Percentiles rank a stretch among this genome's conserved stretches.
phyloP scores from a whole-genome alignment of 2,797 vertebrate genomes.

The Toxotes lorentzi region DNA sequence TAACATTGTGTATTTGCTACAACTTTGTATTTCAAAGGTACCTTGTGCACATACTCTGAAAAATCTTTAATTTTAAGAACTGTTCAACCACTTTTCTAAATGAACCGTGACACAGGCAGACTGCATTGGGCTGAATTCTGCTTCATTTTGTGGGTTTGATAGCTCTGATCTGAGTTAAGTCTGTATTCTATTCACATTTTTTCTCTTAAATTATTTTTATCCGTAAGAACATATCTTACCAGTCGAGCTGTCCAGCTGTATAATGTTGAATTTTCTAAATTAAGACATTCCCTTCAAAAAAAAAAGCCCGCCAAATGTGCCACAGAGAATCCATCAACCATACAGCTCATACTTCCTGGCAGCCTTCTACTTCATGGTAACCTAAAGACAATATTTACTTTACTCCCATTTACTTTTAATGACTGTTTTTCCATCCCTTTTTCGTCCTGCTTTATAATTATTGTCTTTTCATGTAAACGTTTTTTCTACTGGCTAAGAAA shows the following conservation, averaged over 20 bases:
- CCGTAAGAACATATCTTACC: conserved; percentile 2
- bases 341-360: conserved; percentile 28
- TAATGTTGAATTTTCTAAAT: conserved; percentile 29
- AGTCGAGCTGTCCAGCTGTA: conserved; percentile 1
- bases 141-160: background rate
- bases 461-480: conserved; percentile 15
- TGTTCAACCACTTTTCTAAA: background rate
- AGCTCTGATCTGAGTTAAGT: background rate
- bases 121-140: background rate
- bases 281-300: conserved; percentile 25
- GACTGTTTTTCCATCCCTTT: conserved; percentile 20
- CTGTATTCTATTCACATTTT: background rate
- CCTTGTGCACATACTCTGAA: background rate
- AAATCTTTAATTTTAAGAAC: background rate
- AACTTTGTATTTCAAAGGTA: background rate
- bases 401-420: conserved; percentile 33
- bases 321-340: conserved; percentile 26
- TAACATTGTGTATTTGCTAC: background rate
- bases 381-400: conserved; percentile 51
- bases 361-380: conserved; percentile 9
- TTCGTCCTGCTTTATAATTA: conserved; percentile 25
- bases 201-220: background rate
- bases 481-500: background rate
- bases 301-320: conserved; percentile 1
- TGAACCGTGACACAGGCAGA: background rate